A percentile compares a stretch with the other conserved stretches of the same genome.
These are phyloP conservation scores for Cheirogaleus medius DNA, from an alignment of 2,113 vertebrate genomes.

Conservation along the genomic window DNA sequence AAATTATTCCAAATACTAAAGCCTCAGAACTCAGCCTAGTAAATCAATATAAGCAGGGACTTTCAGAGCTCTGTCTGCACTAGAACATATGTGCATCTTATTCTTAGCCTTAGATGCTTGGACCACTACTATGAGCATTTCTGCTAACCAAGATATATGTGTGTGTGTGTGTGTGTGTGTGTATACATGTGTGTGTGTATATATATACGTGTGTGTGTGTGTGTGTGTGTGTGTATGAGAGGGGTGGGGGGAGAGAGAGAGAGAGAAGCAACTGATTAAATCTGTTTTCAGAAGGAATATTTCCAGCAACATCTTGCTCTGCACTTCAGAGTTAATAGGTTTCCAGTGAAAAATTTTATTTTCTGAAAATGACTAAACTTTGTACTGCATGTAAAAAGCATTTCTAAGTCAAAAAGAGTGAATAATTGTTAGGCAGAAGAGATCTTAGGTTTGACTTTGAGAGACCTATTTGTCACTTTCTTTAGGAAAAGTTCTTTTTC, in stretches of 20 bases:
- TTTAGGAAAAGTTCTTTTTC: background rate
- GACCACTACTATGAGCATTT: background rate
- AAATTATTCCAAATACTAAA: background rate
- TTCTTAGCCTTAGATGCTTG: background rate
- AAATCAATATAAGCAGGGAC: background rate
- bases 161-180: too few relatives aligned
- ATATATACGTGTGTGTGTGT: too few relatives aligned
- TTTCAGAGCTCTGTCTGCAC: background rate
- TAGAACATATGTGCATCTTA: background rate
- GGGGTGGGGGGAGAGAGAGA: background rate
- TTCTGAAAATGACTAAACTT: slow-evolving; percentile 9
- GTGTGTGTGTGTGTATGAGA: too few relatives aligned
- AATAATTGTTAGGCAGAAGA: background rate
- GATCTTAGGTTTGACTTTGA: slow-evolving; percentile 34
- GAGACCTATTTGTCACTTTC: slow-evolving; percentile 36
- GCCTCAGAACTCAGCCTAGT: background rate
- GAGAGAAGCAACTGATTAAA: background rate
- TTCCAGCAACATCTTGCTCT: slow-evolving; percentile 1
- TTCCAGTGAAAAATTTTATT: slow-evolving; percentile 31
- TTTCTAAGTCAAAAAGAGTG: slow-evolving; percentile 37
- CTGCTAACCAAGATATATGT: background rate
- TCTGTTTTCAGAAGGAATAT: background rate
- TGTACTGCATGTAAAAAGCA: background rate
- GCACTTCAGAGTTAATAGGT: background rate
- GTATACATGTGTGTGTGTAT: too few relatives aligned